Base-by-base conservation (phyloP, 2,113 vertebrate species). In the Dasyornis broadbenti region DNA sequence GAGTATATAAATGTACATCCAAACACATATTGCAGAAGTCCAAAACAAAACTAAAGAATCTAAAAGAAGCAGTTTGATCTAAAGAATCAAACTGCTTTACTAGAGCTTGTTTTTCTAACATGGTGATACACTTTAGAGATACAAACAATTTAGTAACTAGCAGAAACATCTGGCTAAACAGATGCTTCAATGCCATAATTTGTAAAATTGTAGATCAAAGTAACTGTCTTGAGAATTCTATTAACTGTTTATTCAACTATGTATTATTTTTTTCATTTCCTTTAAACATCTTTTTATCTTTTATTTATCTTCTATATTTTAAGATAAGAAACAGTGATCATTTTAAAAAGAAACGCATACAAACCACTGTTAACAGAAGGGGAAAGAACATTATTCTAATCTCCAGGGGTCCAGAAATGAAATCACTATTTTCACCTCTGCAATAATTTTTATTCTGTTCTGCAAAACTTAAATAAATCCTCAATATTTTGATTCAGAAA, bases 81-180 rank as follows among this genome's bases (percentile, higher is more conserved):
- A 13, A 82, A 93, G 20, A 94, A 86, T 47, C 53, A 63, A 63
- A 45, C 7, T 39, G 14, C 79, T 84, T 70, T 72, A 89, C 70
- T 44, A 60, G 37, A 86, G 20, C 23, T 91, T 80, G 7, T 64
- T 92, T 60, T 86, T 86, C 57, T 65, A 88, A 66, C 15, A 63
- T 28, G 11, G 63, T 4, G 3, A 91, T 47, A 23, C 18, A 33
- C 24, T 84, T 69, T 22, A 82, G 39, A 86, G 42, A 68, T 19
- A 69, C 7, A 89, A 81, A 56, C 35, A 40, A 75, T 37, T 71
- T 33, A 89, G 56, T 35, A 88, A 90, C 42, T 57, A 82, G 16
- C 50, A 80, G 18, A 65, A 96, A 33, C 73, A 95, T 85, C 75
- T 94, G 83, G 65, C 35, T 86, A 79, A 93, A 89, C 59, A 96